Base-by-base conservation (phyloP, 2,888 invertebrate species). In the Leucania comma region DNA sequence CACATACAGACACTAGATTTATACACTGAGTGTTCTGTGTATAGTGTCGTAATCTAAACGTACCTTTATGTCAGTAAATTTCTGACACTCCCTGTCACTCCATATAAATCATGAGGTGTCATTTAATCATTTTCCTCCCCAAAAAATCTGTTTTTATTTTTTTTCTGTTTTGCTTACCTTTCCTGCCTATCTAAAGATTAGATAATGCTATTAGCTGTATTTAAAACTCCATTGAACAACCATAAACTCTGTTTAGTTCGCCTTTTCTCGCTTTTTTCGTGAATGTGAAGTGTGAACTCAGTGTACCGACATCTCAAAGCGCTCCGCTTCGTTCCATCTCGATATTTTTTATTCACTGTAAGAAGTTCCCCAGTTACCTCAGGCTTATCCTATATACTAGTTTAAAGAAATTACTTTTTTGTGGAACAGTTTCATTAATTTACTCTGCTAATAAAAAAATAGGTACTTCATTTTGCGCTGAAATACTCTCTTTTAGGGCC, bases 261-360 rank as follows among this genome's bases (percentile, higher is more conserved):
- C 17, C 14, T 42, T 42, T 42, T 42, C 6, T 17, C 17, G 42
- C 17, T 20, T 42, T 17, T 42, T 42, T 14, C 17, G 17, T 42
- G 42, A 20, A 42, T 42, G 42, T 42, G 6, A 42, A 42, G 42
- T 17, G 17, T 14, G 10, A 48, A 58, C 82, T 51, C 62, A 50
- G 32, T 79, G 65, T 50, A 20, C 42, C 38, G 29, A 12, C 46
- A 29, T 29, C 74, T 62, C 42, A 72, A 38, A 32, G 3, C 51
- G 22, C 54, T 29, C 61, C 74, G 67, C 83, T 68, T 78, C 61
- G 48, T 65, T 81, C 65, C 61, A 26, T 72, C 68, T 56, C 72
- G 81, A 81, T 81, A 69, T 81, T 81, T 81, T 83, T 83, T 81
- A 83, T 76, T 69, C 61, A 81, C 66, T 53, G n/a, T 64, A 67